phyloP scores from a whole-genome alignment of 2,113 vertebrate genomes.

The Gulo gulo region DNA sequence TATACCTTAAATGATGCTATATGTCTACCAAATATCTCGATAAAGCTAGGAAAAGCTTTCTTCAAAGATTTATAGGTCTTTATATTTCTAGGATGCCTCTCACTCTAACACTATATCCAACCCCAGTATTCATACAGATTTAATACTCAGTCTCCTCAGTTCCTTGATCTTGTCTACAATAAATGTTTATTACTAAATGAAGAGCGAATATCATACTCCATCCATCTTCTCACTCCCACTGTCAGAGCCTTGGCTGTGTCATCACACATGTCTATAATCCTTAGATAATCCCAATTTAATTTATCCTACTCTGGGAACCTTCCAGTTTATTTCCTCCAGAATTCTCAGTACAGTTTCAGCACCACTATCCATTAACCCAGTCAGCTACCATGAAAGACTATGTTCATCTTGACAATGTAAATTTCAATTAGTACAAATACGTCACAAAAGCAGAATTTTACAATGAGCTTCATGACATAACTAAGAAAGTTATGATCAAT shows the following conservation, averaged over 20 bases:
- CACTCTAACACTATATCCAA: neutral
- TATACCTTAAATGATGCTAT: neutral
- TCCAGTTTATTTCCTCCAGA: neutral
- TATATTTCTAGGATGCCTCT: neutral
- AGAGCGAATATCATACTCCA: neutral
- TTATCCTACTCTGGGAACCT: neutral
- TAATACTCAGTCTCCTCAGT: neutral
- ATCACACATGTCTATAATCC: neutral
- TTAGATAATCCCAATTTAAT: neutral
- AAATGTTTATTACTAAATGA: neutral
- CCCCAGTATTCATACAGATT: neutral
- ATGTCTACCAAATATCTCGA: neutral
- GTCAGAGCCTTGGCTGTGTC: neutral
- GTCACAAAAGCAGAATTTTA: neutral
- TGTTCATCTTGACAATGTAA: neutral
- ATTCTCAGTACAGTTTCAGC: neutral
- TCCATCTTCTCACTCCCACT: neutral
- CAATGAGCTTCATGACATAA: neutral
- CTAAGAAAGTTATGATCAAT: neutral
- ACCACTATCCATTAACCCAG: neutral
- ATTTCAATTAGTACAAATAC: neutral
- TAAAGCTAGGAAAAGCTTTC: neutral
- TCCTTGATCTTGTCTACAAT: neutral
- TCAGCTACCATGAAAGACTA: neutral
- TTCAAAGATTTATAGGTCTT: neutral